These are phyloP conservation scores for Lathamus discolor DNA, from an alignment of 2,113 vertebrate species.

Conservation along the genomic window DNA sequence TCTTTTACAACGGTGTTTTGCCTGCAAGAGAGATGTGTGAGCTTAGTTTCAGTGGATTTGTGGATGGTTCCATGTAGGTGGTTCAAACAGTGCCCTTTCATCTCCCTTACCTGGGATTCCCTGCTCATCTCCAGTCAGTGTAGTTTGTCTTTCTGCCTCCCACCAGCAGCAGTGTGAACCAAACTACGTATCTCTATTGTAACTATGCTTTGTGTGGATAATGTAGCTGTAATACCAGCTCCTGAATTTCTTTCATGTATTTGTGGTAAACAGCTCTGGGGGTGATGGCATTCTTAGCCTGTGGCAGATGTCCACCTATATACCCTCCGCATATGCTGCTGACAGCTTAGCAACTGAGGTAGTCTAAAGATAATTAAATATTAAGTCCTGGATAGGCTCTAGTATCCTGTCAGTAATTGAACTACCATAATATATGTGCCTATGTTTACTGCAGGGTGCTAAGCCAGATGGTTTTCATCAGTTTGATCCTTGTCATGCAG, in stretches of 20 bases:
- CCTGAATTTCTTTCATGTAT: neutral
- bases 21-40: neutral
- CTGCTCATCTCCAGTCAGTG: neutral
- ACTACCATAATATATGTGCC: neutral
- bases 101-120: neutral
- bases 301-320: constrained; percentile 1
- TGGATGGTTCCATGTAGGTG: neutral
- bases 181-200: neutral
- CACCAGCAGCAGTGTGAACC: neutral
- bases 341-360: constrained; percentile 1
- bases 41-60: neutral
- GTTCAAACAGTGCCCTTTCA: neutral
- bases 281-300: neutral
- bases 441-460: neutral
- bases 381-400: constrained; percentile 7
- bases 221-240: neutral
- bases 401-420: constrained; percentile 9
- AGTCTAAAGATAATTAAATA: constrained; percentile 43
- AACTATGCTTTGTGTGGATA: neutral
- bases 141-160: neutral
- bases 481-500: neutral
- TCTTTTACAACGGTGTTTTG: neutral
- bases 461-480: neutral
- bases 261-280: neutral
- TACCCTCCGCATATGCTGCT: neutral